Conservation (phyloP, 23 tunicate genomes). For the Ciona savignyi region DNA sequence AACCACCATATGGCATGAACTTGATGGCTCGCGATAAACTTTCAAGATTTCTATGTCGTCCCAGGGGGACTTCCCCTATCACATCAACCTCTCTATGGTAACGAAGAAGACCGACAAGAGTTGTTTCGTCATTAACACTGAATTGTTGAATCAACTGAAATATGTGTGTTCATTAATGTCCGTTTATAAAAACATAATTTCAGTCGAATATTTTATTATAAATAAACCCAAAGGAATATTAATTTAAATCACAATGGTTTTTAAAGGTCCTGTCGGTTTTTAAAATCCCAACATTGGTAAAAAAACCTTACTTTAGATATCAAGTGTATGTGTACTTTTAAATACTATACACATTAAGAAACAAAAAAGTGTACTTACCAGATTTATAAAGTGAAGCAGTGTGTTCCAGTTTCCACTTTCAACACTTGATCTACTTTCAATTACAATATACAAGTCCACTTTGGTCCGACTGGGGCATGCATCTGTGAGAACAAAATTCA, state of each 20-base stretch:
- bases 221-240: too few species aligned
- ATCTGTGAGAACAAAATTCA: too few species aligned
- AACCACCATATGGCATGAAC: constrained; percentile 37
- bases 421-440: constrained; percentile 34
- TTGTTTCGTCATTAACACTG: constrained; percentile 20
- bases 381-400: constrained; percentile 30
- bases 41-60: constrained; percentile 2
- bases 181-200: neutral
- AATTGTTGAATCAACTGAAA: constrained; percentile 3
- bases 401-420: constrained; percentile 35
- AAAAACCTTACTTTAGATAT: too few species aligned
- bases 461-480: constrained; percentile 45
- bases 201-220: neutral
- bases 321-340: too few species aligned
- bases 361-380: constrained; percentile 5
- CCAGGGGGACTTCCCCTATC: constrained; percentile 26
- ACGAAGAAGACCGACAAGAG: constrained; percentile 36
- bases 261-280: too few species aligned
- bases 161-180: too few species aligned
- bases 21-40: constrained; percentile 19
- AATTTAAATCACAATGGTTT: too few species aligned
- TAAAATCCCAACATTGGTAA: too few species aligned
- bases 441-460: constrained; percentile 47
- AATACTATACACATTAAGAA: neutral
- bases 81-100: constrained; percentile 60